Evolutionary conservation across 2,888 invertebrate species (phyloP), one percentile per base, ranked within the genome.

Genomic region (Orgyia antiqua): DNA sequence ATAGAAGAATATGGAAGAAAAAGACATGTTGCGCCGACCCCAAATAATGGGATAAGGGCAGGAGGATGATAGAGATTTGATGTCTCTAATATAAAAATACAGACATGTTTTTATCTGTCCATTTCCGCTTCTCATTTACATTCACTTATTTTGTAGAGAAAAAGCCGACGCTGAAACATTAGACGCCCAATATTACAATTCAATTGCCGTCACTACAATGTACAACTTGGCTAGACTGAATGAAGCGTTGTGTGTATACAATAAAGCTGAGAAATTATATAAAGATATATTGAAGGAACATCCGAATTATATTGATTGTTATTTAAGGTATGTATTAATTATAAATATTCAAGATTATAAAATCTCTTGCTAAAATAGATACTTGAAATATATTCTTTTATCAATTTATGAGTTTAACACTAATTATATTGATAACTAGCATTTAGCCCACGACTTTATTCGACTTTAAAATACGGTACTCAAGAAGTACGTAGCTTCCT

Each of bases 281-380:
- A 99, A 99, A 69, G 96, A 96, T 58, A 98, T 99, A 55, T 87
- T 99, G 30, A 94, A 95, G 65, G 97, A 98, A 56, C 98, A 99
- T 91, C 98, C 98, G 0, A 98, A 98, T 71, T 99, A 99, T 66
- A 94, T 98, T 12, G 98, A 98, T 68, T 99, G 99, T 62, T 94
- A 94, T 74, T 79, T 94, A 39, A 88, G 89, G 77, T 86, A 49
- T 56, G 50, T 24, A 9, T 33, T n/a, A 27, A 7, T 17, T 17
- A 10, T 10, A 17, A 17, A 17, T 17, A 17, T 5, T 5, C 7
- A 5, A 17, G 4, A 17, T 5, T 5, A 17, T 17, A 17, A 5
- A 7, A 5, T 5, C 7, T 17, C 7, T 17, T 17, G 4, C 7
- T 17, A 17, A 17, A 17, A 17, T 17, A 17, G 7, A 17, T 17